A percentile compares a stretch with the other conserved stretches of the same genome.
phyloP scores from a whole-genome alignment of 2,113 vertebrate species.

The Riparia riparia region DNA sequence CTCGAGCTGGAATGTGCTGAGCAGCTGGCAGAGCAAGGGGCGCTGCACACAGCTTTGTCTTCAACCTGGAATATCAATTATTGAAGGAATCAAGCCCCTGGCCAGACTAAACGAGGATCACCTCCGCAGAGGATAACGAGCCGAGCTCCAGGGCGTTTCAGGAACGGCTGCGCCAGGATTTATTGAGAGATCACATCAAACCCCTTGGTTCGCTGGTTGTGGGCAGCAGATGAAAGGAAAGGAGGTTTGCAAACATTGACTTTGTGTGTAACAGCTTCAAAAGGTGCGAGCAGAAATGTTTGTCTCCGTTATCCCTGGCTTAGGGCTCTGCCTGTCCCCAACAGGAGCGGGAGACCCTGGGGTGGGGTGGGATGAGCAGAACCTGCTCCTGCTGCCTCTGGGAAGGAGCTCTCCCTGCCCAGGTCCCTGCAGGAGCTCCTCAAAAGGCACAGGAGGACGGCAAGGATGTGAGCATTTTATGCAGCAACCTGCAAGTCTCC shows the following conservation, averaged over 20 bases:
- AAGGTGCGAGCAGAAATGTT: rapidly evolving
- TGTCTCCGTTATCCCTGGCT: background rate
- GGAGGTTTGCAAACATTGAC: background rate
- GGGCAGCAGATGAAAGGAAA: slow-evolving; percentile 42
- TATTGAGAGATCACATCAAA: slow-evolving; percentile 21
- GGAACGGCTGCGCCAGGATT: background rate
- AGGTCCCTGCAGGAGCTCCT: background rate
- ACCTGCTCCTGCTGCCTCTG: rapidly evolving
- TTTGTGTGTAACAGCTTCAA: background rate
- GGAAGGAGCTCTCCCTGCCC: background rate
- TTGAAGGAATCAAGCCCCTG: background rate
- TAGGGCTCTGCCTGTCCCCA: rapidly evolving
- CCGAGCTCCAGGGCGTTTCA: background rate
- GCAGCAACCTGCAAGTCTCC: background rate
- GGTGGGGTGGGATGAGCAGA: background rate
- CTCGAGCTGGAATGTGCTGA: background rate
- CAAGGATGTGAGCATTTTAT: background rate
- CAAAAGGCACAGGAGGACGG: background rate
- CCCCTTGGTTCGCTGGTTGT: background rate
- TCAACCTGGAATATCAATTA: background rate
- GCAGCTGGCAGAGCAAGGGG: background rate
- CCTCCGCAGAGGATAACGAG: background rate
- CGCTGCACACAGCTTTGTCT: background rate
- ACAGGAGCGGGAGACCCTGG: rapidly evolving
- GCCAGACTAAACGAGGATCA: background rate